Evolutionary conservation across 1,140 invertebrate genomes (phyloP).

Genomic region (Nebria ingens): DNA sequence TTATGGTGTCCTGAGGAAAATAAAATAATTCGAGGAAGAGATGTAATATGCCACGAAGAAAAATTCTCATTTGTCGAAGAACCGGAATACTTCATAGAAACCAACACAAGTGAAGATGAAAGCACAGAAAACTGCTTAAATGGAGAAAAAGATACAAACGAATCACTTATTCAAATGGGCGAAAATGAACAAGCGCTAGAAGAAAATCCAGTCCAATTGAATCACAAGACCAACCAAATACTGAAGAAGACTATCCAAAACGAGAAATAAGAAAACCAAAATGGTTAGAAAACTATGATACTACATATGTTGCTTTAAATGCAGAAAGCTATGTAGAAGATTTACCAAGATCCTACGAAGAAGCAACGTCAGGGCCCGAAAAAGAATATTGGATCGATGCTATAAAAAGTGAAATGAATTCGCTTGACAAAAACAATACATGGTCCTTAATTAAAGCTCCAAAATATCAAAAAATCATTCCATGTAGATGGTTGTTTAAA

Average conservation of each 20-base stretch:
- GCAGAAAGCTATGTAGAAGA: constrained; percentile 19
- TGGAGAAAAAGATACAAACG: not conserved
- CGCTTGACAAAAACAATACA: constrained; percentile 20
- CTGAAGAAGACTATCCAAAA: not conserved
- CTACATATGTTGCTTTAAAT: constrained; percentile 19
- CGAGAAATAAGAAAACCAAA: not conserved
- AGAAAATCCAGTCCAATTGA: not conserved
- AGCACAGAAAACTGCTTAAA: not conserved
- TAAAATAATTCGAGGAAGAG: constrained; percentile 20
- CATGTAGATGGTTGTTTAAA: constrained; percentile 27
- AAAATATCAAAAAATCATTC: constrained; percentile 17
- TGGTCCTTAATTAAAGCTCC: constrained; percentile 24
- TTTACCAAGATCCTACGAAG: not conserved
- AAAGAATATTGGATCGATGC: constrained; percentile 20
- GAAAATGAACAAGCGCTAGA: no score
- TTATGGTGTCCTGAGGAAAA: constrained; percentile 18
- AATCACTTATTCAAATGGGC: not conserved
- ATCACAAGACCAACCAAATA: no score
- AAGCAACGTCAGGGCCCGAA: not conserved
- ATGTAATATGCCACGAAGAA: constrained; percentile 20
- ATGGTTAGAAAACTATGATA: constrained; percentile 22
- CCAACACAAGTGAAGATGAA: not conserved
- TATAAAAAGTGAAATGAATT: constrained; percentile 23
- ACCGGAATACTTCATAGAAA: no score
- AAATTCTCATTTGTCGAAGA: not conserved